Percentiles rank a stretch among this genome's conserved stretches.
Conservation (phyloP, 2,797 vertebrate genomes). For the Clarias fuscus region DNA sequence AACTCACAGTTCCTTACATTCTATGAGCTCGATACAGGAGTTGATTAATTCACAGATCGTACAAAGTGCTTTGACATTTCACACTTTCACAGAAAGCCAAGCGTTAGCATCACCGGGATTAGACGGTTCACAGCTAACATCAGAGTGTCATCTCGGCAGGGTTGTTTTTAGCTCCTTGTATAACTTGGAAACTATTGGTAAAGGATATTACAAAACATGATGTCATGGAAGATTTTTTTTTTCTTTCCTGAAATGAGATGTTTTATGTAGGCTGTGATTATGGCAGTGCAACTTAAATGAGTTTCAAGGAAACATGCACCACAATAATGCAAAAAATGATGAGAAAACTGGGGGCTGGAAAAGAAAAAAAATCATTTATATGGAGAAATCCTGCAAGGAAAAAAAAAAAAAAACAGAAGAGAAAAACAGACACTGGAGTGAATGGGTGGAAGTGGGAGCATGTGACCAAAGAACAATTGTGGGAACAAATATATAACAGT, state of each 20-base stretch:
- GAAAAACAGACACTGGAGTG: slow-evolving; percentile 7
- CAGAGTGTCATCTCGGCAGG: slow-evolving; percentile 18
- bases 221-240: background rate
- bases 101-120: slow-evolving; percentile 24
- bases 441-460: slow-evolving; percentile 27
- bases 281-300: background rate
- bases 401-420: slow-evolving; percentile 11
- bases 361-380: slow-evolving; percentile 5
- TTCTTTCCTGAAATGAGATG: background rate
- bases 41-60: slow-evolving; percentile 31
- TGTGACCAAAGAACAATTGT: slow-evolving; percentile 17
- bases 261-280: slow-evolving; percentile 2
- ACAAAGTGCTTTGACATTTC: slow-evolving; percentile 27
- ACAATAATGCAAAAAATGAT: slow-evolving; percentile 21
- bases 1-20: slow-evolving; percentile 36
- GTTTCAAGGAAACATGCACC: background rate
- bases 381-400: slow-evolving; percentile 22
- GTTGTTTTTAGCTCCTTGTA: slow-evolving; percentile 6
- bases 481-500: slow-evolving; percentile 12
- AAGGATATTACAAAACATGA: background rate
- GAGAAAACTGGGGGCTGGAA: background rate
- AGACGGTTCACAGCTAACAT: slow-evolving; percentile 31
- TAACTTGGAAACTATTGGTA: background rate
- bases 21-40: slow-evolving; percentile 3
- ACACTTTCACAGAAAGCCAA: slow-evolving; percentile 26